Evolutionary conservation across 2,888 invertebrate genomes (phyloP).

Genomic region (Lasiommata megera): DNA sequence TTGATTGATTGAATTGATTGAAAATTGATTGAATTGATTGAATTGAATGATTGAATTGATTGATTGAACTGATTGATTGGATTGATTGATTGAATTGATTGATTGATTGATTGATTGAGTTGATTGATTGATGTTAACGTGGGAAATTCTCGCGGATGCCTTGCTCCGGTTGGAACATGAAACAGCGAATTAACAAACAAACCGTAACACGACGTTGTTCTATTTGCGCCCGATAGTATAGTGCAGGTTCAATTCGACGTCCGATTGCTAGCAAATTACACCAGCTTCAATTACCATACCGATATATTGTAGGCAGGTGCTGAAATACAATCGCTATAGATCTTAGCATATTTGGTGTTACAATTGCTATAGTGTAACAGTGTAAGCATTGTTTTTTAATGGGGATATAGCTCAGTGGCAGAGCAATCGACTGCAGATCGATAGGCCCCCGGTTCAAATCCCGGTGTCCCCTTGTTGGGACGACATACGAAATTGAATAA

Average conservation of each 20-base stretch:
- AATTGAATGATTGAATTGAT: too few relatives aligned
- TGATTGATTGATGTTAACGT: too few relatives aligned
- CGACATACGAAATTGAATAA: too few relatives aligned
- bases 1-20: too few relatives aligned
- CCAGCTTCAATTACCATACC: not conserved
- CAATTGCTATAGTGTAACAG: not conserved
- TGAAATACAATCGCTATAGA: not conserved
- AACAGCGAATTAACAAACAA: not conserved
- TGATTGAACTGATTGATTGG: too few relatives aligned
- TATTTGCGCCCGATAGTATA: not conserved
- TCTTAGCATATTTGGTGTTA: not conserved
- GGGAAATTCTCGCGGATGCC: too few relatives aligned
- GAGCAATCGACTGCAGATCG: conserved; percentile 81
- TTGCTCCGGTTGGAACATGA: not conserved
- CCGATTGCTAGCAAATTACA: not conserved
- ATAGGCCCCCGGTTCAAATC: conserved; percentile 78
- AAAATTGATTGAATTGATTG: too few relatives aligned
- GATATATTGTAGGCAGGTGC: not conserved
- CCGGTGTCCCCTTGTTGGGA: conserved; percentile 72
- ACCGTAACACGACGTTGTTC: not conserved
- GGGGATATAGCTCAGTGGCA: conserved; percentile 52
- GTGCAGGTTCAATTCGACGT: not conserved
- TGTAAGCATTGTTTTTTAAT: too few relatives aligned
- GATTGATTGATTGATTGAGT: too few relatives aligned
- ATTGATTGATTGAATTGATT: too few relatives aligned